Base-by-base conservation (phyloP, 2,797 vertebrate genomes). In the Poeciliopsis presidionis region DNA sequence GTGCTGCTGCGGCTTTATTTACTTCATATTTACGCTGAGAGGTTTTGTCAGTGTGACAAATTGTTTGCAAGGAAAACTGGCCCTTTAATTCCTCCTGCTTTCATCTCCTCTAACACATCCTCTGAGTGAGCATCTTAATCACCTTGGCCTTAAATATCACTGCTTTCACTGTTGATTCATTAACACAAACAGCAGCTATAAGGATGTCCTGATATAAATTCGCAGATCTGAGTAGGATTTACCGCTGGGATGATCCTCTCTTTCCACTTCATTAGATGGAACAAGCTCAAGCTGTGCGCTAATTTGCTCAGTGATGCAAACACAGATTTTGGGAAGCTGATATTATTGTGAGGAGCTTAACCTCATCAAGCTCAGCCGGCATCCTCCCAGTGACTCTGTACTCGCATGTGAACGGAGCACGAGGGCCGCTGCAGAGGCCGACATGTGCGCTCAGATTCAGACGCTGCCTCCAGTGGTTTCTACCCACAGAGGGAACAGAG, bases 241-340 rank as follows among this genome's bases (percentile, higher is more conserved):
- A 47, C 78, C 73, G 47, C 36, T 0, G 77, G 75, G 61, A 65
- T 86, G 70, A 75, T 71, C 73, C 28, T 61, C 22, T 74, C 55
- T 25, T 55, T 28, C 59, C 11, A 46, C 46, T 59, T 67, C 72
- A 61, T 77, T 79, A 71, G 71, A 73, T 45, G 14, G 0, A 72
- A 79, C 73, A 53, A 43, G 76, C 28, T 72, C 2, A n/a, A 1
- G 63, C 12, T 39, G 39, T 2, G 57, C 30, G 75, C 51, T 73
- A 0, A 87, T 85, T 69, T 70, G 45, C 76, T 86, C 85, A 55
- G 76, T 82, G 33, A 1, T 25, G 5, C 72, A 78, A 83, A 84
- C 70, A 22, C 36, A 47, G 76, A 69, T 74, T 85, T 81, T 30
- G 53, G 63, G 65, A 79, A 74, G 57, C 49, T 1, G 49, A 49